Percentiles rank a stretch among this genome's conserved stretches.
These are phyloP conservation scores for Thaleichthys pacificus DNA, from an alignment of 2,797 vertebrate species.

Conservation along the genomic window DNA sequence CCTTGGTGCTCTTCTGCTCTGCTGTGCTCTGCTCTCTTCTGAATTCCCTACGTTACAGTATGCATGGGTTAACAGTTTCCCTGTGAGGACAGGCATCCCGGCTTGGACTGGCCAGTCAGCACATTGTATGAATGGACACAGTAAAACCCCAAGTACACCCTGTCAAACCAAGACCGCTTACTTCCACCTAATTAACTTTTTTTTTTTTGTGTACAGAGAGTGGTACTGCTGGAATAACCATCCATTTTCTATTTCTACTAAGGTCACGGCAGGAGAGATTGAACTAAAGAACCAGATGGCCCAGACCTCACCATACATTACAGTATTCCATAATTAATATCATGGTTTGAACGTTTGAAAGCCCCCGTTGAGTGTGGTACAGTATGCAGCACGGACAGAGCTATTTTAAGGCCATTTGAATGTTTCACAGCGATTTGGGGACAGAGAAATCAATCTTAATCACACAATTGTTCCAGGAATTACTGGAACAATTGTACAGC, in stretches of 20 bases:
- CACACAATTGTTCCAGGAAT: slow-evolving; percentile 13
- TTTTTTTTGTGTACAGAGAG: slow-evolving; percentile 64
- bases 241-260: slow-evolving; percentile 69
- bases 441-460: slow-evolving; percentile 17
- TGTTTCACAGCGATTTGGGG: slow-evolving; percentile 27
- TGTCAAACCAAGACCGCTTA: slow-evolving; percentile 72
- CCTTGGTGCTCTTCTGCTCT: not conserved
- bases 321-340: slow-evolving; percentile 64
- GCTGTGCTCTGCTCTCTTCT: not conserved
- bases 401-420: slow-evolving; percentile 30
- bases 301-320: slow-evolving; percentile 51
- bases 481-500: slow-evolving; percentile 40
- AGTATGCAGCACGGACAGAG: slow-evolving; percentile 10
- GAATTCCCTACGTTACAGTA: slow-evolving; percentile 52
- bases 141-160: slow-evolving; percentile 70
- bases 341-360: slow-evolving; percentile 51
- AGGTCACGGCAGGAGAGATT: slow-evolving; percentile 53
- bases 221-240: slow-evolving; percentile 69
- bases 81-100: slow-evolving; percentile 63
- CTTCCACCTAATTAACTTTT: slow-evolving; percentile 78
- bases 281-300: slow-evolving; percentile 49
- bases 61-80: slow-evolving; percentile 73
- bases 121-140: slow-evolving; percentile 77
- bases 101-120: slow-evolving; percentile 74
- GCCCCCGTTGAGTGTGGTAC: slow-evolving; percentile 4